Evolutionary conservation across 2,888 invertebrate genomes (phyloP).

Genomic region (Thelaira solivaga): DNA sequence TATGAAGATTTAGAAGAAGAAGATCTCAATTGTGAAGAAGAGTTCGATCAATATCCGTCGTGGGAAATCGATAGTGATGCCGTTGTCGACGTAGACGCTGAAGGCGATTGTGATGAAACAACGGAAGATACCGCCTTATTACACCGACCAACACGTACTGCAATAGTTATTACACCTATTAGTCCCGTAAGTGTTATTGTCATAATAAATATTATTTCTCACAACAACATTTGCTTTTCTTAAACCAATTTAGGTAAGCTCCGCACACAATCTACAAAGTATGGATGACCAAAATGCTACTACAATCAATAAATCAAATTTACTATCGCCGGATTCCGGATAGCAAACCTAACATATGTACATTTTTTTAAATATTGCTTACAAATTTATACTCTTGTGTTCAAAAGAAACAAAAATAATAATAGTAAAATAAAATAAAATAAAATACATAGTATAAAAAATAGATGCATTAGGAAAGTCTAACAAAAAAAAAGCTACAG

Average conservation of each 20-base stretch:
- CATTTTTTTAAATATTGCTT: slow-evolving; percentile 62
- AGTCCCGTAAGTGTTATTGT: slow-evolving; percentile 74
- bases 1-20: slow-evolving; percentile 77
- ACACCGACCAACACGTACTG: slow-evolving; percentile 78
- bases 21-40: slow-evolving; percentile 77
- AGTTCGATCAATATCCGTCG: slow-evolving; percentile 77
- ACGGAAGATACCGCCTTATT: slow-evolving; percentile 80
- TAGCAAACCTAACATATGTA: slow-evolving; percentile 68
- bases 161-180: slow-evolving; percentile 78
- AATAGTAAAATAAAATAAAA: too few relatives aligned
- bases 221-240: background rate
- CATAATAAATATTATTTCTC: background rate
- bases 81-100: slow-evolving; percentile 76
- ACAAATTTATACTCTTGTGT: slow-evolving; percentile 63
- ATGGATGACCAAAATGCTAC: slow-evolving; percentile 73
- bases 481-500: slow-evolving; percentile 36
- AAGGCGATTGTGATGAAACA: slow-evolving; percentile 78
- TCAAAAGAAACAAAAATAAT: slow-evolving; percentile 41
- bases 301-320: slow-evolving; percentile 75
- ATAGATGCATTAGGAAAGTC: slow-evolving; percentile 48
- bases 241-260: slow-evolving; percentile 72
- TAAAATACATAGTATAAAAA: too few relatives aligned
- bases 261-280: slow-evolving; percentile 75
- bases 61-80: slow-evolving; percentile 78
- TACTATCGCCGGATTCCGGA: slow-evolving; percentile 74